phyloP scores from a whole-genome alignment of 2,888 invertebrate species.

The Erannis defoliaria region DNA sequence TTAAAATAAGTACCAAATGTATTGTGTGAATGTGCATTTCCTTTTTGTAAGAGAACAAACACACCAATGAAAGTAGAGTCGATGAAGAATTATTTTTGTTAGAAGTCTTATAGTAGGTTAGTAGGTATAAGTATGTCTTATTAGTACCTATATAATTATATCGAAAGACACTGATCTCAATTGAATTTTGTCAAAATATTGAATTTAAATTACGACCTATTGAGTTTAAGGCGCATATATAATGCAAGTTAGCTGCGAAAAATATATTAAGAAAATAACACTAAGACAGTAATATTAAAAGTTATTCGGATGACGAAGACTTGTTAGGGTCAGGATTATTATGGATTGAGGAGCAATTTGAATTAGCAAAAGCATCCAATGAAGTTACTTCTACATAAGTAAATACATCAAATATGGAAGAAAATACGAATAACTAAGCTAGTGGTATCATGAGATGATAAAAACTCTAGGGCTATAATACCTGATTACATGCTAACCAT shows the following conservation, averaged over 20 bases:
- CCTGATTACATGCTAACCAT: slow-evolving; percentile 43
- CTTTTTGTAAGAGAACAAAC: background rate
- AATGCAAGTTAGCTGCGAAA: background rate
- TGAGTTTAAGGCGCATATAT: background rate
- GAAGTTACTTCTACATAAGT: slow-evolving; percentile 51
- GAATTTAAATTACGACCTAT: background rate
- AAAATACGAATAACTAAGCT: slow-evolving; percentile 54
- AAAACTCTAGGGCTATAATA: slow-evolving; percentile 58
- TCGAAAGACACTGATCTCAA: background rate
- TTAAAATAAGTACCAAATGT: background rate
- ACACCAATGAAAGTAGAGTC: background rate
- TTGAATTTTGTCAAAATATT: background rate
- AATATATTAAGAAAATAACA: background rate
- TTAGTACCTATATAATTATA: no score
- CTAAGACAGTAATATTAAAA: background rate
- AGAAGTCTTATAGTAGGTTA: background rate
- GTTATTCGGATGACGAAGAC: slow-evolving; percentile 58
- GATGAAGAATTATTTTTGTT: background rate
- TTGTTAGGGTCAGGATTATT: slow-evolving; percentile 41
- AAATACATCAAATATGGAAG: slow-evolving; percentile 50
- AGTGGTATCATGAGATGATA: slow-evolving; percentile 61
- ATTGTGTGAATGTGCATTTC: background rate
- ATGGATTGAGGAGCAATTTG: slow-evolving; percentile 50
- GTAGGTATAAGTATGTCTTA: no score
- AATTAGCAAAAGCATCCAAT: slow-evolving; percentile 62